Evolutionary conservation across 1,140 invertebrate species (phyloP), one percentile per base, ranked within the genome.

Genomic region (Drosophila auraria): DNA sequence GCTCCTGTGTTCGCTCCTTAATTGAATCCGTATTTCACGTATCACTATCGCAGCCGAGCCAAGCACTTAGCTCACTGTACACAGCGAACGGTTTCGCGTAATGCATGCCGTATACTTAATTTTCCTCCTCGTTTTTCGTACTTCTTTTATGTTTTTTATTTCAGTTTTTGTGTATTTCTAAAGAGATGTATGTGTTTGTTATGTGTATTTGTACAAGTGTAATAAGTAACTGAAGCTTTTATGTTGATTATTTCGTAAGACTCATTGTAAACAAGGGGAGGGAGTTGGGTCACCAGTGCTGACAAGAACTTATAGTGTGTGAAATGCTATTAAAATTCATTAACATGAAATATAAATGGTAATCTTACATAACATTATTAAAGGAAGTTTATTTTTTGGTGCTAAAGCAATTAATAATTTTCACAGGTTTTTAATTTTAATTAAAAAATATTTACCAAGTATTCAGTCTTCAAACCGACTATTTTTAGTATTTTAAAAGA

Each of bases 191-290:
- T 23, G 36, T 23, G 8, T 25, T 8, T 36, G 27, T 23, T 20
- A 36, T 23, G 23, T 49, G n/a, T 47, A 56, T 72, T 70, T 70
- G 64, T 58, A 42, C 53, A 73, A 73, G 54, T 72, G 59, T 84
- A 89, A 84, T 89, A 90, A 90, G 84, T 81, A 82, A 89, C 60
- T 76, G 65, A 90, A 89, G 82, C 86, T 89, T 90, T 89, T 89
- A 89, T 89, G 86, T 90, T 89, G 86, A 89, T 89, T 89, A 89
- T 90, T 82, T 86, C 77, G 84, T 78, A 84, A 79, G 73, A 70
- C 80, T 66, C 66, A 70, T 75, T 89, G 84, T 87, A 76, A 76
- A 81, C 69, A 80, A 38, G 57, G 57, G 40, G 25, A 36, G 33
- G 33, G 33, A 36, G 33, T 36, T 36, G 33, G 33, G 33, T 36